phyloP scores from a whole-genome alignment of 2,888 invertebrate species.

The Dinocampus coccinellae region DNA sequence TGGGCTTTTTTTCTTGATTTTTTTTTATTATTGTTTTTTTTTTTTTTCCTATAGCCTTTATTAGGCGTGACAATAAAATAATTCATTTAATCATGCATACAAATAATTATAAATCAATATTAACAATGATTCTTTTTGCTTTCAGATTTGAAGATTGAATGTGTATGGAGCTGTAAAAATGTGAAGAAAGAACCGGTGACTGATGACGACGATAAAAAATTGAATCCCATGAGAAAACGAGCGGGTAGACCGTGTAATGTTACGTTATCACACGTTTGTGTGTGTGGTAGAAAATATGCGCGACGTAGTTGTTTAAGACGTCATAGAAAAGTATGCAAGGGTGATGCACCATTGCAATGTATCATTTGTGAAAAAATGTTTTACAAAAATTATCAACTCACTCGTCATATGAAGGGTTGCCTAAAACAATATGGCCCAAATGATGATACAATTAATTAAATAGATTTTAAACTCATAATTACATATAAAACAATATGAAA shows the following conservation, averaged over 20 bases:
- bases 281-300: constrained; percentile 10
- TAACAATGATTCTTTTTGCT: not conserved
- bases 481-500: not conserved
- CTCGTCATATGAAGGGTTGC: constrained; percentile 9
- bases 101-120: not conserved
- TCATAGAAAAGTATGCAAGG: constrained; percentile 3
- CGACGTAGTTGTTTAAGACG: constrained; percentile 12
- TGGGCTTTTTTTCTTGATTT: not conserved
- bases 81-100: not conserved
- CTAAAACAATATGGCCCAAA: not conserved
- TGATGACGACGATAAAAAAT: not conserved
- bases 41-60: not conserved
- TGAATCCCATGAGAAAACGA: not conserved
- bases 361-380: constrained; percentile 18
- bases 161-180: not conserved
- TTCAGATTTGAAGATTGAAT: constrained; percentile 8
- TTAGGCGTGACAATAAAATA: not conserved
- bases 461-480: too few species aligned
- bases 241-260: not conserved
- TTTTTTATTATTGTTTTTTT: too few species aligned
- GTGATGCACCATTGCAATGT: constrained; percentile 12
- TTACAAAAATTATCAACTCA: constrained; percentile 15
- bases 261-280: not conserved
- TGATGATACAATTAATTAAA: not conserved
- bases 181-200: not conserved